Conservation (phyloP, 2,888 invertebrate species). For the Anagyrus pseudococci region DNA sequence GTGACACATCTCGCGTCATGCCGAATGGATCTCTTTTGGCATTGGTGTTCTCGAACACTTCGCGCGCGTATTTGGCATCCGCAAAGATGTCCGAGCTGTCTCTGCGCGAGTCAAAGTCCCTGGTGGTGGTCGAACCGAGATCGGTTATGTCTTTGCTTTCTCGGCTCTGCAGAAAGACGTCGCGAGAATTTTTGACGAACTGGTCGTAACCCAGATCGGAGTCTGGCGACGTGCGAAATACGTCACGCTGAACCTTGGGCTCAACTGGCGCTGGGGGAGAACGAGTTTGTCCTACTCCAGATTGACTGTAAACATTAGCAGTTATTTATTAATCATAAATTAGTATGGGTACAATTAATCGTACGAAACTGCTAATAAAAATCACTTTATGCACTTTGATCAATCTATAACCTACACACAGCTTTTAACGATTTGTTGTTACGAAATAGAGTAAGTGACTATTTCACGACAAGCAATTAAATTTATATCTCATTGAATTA, state of each 20-base stretch:
- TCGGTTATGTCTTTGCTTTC: slow-evolving; percentile 57
- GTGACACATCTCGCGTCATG: slow-evolving; percentile 57
- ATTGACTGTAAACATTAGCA: slow-evolving; percentile 52
- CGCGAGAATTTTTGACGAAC: slow-evolving; percentile 57
- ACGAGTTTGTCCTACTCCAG: slow-evolving; percentile 66
- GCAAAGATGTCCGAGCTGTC: slow-evolving; percentile 56
- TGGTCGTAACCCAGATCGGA: slow-evolving; percentile 55
- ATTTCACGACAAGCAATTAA: background rate
- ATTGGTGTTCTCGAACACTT: slow-evolving; percentile 56
- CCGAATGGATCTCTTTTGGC: slow-evolving; percentile 57
- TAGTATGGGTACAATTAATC: too few species aligned
- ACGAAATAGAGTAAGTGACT: too few species aligned
- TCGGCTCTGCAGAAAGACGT: slow-evolving; percentile 58
- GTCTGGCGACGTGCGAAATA: slow-evolving; percentile 55
- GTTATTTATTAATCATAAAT: background rate
- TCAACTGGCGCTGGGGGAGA: slow-evolving; percentile 75
- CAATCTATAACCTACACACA: background rate
- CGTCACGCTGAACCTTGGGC: slow-evolving; percentile 60
- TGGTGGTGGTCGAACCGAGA: slow-evolving; percentile 50
- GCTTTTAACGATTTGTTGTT: too few species aligned
- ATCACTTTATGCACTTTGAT: too few species aligned
- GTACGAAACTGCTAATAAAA: too few species aligned
- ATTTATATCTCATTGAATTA: background rate
- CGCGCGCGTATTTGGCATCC: slow-evolving; percentile 57
- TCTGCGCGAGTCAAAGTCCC: slow-evolving; percentile 56